phyloP scores from a whole-genome alignment of 2,888 invertebrate species.

The Globia sparganii region DNA sequence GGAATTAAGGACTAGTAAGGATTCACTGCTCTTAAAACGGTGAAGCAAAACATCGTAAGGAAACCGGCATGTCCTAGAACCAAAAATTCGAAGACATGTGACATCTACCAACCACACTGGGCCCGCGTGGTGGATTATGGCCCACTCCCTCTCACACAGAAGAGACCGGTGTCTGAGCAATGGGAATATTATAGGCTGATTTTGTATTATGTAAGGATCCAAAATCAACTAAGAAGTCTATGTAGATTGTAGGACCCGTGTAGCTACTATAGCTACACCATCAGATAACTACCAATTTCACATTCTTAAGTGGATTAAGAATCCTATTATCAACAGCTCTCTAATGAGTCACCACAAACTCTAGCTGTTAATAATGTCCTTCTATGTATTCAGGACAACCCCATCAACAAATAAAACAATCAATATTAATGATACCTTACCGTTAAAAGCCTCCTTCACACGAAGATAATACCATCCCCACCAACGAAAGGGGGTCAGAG shows the following conservation, averaged over 20 bases:
- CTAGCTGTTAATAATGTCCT: constrained; percentile 36
- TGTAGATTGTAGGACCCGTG: neutral
- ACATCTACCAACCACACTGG: too few species aligned
- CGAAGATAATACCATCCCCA: constrained; percentile 39
- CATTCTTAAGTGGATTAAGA: neutral
- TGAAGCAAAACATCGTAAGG: too few species aligned
- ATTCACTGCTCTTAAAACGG: too few species aligned
- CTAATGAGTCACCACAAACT: constrained; percentile 11
- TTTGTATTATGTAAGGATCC: too few species aligned
- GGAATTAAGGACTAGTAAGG: neutral
- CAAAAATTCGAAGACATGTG: too few species aligned
- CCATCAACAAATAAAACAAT: constrained; percentile 46
- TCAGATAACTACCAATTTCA: neutral
- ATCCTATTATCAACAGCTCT: neutral
- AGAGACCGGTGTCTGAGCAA: too few species aligned
- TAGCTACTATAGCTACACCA: neutral
- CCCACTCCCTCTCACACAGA: too few species aligned
- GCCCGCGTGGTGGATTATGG: too few species aligned
- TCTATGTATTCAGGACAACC: constrained; percentile 41
- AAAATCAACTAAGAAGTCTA: neutral
- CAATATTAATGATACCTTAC: constrained; percentile 54
- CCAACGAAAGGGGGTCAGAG: constrained; percentile 49
- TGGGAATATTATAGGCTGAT: too few species aligned
- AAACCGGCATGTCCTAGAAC: too few species aligned
- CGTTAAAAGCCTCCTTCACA: constrained; percentile 56